These are phyloP conservation scores for Selenia dentaria DNA, from an alignment of 2,888 invertebrate species.

Conservation along the genomic window DNA sequence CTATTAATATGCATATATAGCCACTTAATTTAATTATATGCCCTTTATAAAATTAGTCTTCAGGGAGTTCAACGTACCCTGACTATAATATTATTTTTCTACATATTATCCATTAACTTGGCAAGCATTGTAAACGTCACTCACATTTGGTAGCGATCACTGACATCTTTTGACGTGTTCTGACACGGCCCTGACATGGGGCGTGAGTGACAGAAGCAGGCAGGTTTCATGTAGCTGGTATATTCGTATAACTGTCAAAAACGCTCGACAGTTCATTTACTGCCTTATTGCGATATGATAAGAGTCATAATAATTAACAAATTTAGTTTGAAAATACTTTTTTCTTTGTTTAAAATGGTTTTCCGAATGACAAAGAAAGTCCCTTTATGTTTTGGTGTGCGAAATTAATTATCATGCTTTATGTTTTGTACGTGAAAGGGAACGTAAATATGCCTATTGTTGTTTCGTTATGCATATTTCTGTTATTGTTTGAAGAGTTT, in stretches of 20 bases:
- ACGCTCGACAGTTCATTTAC: slow-evolving; percentile 9
- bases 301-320: slow-evolving; percentile 7
- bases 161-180: slow-evolving; percentile 40
- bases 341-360: background rate
- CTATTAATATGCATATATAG: no score
- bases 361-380: slow-evolving; percentile 24
- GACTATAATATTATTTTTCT: slow-evolving; percentile 3
- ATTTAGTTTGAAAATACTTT: no score
- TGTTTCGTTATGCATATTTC: slow-evolving; percentile 31
- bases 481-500: slow-evolving; percentile 31
- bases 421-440: slow-evolving; percentile 37
- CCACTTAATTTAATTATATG: slow-evolving; percentile 1
- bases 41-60: background rate
- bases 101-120: slow-evolving; percentile 22
- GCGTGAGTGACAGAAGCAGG: slow-evolving; percentile 42
- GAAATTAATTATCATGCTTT: slow-evolving; percentile 39
- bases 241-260: slow-evolving; percentile 32
- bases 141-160: slow-evolving; percentile 29
- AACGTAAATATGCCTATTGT: slow-evolving; percentile 32
- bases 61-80: background rate
- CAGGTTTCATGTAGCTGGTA: slow-evolving; percentile 39
- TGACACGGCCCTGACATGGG: slow-evolving; percentile 39
- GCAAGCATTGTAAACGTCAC: slow-evolving; percentile 25
- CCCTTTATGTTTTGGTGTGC: slow-evolving; percentile 34
- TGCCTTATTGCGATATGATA: slow-evolving; percentile 27